Base-by-base conservation (phyloP, 1,140 invertebrate genomes). In the Drosophila repletoides region DNA sequence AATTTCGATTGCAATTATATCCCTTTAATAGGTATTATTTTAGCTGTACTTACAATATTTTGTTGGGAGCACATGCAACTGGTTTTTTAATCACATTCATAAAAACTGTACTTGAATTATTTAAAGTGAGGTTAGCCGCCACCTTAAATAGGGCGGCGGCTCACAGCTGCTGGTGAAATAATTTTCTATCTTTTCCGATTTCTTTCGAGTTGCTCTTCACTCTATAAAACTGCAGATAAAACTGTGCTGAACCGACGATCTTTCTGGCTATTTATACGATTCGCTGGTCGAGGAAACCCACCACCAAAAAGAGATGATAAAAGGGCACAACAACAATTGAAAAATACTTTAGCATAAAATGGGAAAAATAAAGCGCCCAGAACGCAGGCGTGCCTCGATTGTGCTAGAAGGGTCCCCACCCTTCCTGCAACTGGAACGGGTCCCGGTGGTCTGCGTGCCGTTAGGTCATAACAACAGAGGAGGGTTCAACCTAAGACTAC, bases 301-400 rank as follows among this genome's bases (percentile, higher is more conserved):
- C 80, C 80, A 86, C 80, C 72, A 66, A 53, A 51, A 28, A 9
- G 26, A 33, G 6, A 3, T 10, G 9, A 4, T 10, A 22, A 52
- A 45, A n/a, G 31, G 17, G 19, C 36, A 14, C 12, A 29, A 41
- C 51, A 61, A 61, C 64, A 56, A 61, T 14, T 69, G 72, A 40
- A 72, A 73, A 86, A 86, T 86, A 80, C 68, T 86, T 84, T 84
- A 71, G 80, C 80, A 84, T 84, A 79, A 73, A 60, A 55, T 53
- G 40, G n/a, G n/a, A n/a, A 43, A 46, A 67, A 41, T 49, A 41
- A n/a, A 49, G 63, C 55, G 24, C 29, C 19, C 24, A 52, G 48
- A 61, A 84, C 79, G 79, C 79, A 83, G 79, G 79, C 79, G 79
- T 86, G 80, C 70, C 79, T 36, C 31, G 41, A 3, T 53, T 40